Evolutionary conservation across 1,140 invertebrate species (phyloP), one percentile per base, ranked within the genome.

Genomic region (Aleiodes sp.): DNA sequence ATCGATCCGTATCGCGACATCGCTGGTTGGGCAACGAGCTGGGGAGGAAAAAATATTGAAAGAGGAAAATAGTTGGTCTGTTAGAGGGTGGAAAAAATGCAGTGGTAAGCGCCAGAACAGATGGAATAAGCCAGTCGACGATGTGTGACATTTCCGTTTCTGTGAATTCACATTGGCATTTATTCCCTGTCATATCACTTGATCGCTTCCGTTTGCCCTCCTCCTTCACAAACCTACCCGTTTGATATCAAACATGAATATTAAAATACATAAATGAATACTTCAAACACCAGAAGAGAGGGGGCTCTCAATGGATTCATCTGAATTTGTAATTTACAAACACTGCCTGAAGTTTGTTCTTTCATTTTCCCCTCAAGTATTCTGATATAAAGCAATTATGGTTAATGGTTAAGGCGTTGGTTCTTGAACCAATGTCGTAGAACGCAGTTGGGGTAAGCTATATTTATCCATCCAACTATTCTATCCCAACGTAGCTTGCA

Each of bases 381-480:
- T n/a, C n/a, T n/a, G n/a, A n/a, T 52, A 52, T 7, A 52, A 52
- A 52, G 16, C 16, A 52, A 52, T 24, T 52, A 21, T 52, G 19
- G 46, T 24, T 52, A 52, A 52, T 52, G 16, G 46, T 9, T n/a
- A 19, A 52, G 21, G 46, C 46, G 46, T 21, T 52, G 46, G 21
- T 52, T 26, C 9, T 24, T 19, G 26, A 1, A 24, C 46, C 46
- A 3, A 52, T 52, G 4, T 24, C 16, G 26, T 24, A 52, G 21
- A 24, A 21, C 46, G 9, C 10, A 52, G 7, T 6, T 6, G 4
- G 21, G n/a, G n/a, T n/a, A 52, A 8, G 46, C 21, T 21, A 52
- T 70, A 65, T 62, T 59, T 65, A 65, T 69, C 39, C 46, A 19
- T n/a, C 19, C 6, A 61, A 9, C 69, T 59, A 70, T 31, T 41